Conservation (phyloP, 2,797 vertebrate species). For the Varecia variegata region DNA sequence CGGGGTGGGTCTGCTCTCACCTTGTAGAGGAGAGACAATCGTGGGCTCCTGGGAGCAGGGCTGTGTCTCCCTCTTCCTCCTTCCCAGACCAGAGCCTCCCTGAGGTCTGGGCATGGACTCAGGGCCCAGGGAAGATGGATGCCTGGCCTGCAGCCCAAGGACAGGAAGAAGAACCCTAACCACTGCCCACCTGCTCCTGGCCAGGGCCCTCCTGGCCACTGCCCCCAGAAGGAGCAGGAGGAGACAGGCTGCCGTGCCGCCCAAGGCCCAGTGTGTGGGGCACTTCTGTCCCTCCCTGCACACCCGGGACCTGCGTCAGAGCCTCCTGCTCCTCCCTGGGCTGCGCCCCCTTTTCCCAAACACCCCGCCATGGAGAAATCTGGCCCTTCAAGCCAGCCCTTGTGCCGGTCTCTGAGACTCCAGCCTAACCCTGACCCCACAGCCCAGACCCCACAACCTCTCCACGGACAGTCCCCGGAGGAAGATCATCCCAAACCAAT, state of each 20-base stretch:
- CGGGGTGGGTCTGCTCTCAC: rapidly evolving
- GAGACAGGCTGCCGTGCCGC: rapidly evolving
- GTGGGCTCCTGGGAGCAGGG: rapidly evolving
- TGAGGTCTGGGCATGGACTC: neutral
- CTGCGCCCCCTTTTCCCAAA: neutral
- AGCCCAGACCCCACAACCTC: slow-evolving; percentile 56
- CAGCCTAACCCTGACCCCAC: slow-evolving; percentile 43
- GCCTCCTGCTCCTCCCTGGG: neutral
- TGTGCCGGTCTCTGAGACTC: slow-evolving; percentile 50
- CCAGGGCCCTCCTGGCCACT: neutral
- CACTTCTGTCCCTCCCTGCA: rapidly evolving
- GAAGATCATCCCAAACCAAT: slow-evolving; percentile 72
- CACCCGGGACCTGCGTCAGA: rapidly evolving
- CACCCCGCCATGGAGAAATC: neutral
- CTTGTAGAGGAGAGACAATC: rapidly evolving
- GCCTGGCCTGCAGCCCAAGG: neutral
- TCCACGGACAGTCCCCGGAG: slow-evolving; percentile 51
- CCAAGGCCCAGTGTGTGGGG: rapidly evolving
- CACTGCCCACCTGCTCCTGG: rapidly evolving
- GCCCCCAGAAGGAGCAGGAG: rapidly evolving
- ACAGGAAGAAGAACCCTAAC: rapidly evolving
- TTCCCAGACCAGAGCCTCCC: neutral
- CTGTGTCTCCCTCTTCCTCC: neutral
- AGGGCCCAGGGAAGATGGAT: neutral
- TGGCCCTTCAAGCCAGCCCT: neutral